Conservation (phyloP, 2,888 invertebrate species). For the Disparrhopalites patrizii region DNA sequence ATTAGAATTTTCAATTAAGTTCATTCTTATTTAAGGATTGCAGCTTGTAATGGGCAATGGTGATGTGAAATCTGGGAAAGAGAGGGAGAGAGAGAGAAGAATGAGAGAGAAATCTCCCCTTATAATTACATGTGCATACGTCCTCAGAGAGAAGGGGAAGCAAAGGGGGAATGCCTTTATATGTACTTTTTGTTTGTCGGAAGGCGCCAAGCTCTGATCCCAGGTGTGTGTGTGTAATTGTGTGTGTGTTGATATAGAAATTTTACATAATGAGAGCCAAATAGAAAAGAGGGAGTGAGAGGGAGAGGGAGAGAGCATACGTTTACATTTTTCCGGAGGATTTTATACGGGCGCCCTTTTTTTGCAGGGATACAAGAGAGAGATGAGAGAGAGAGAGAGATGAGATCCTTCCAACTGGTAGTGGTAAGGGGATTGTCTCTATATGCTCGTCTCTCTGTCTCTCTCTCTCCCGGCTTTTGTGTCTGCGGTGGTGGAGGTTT, state of each 20-base stretch:
- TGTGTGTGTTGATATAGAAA: slow-evolving; percentile 31
- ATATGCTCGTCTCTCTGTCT: neutral
- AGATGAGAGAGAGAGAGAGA: neutral
- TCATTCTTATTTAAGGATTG: slow-evolving; percentile 32
- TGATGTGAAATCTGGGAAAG: neutral
- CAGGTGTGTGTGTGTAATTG: slow-evolving; percentile 34
- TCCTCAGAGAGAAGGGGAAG: too few relatives aligned
- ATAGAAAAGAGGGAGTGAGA: neutral
- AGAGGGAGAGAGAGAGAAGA: slow-evolving; percentile 18
- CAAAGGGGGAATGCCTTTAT: too few relatives aligned
- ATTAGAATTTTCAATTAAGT: slow-evolving; percentile 36
- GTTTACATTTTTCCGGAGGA: too few relatives aligned
- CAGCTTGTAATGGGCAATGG: neutral
- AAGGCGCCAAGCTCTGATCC: slow-evolving; percentile 16
- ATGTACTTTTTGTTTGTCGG: neutral
- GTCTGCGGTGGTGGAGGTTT: slow-evolving; percentile 27
- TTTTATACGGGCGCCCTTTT: too few relatives aligned
- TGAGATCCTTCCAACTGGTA: neutral
- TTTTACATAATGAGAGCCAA: slow-evolving; percentile 42
- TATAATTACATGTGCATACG: neutral
- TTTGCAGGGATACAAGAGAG: neutral
- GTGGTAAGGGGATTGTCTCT: neutral
- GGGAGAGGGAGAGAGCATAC: neutral
- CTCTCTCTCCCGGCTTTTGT: neutral
- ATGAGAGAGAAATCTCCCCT: too few relatives aligned